Evolutionary conservation across 2,113 vertebrate species (phyloP).

Genomic region (Caracal caracal): DNA sequence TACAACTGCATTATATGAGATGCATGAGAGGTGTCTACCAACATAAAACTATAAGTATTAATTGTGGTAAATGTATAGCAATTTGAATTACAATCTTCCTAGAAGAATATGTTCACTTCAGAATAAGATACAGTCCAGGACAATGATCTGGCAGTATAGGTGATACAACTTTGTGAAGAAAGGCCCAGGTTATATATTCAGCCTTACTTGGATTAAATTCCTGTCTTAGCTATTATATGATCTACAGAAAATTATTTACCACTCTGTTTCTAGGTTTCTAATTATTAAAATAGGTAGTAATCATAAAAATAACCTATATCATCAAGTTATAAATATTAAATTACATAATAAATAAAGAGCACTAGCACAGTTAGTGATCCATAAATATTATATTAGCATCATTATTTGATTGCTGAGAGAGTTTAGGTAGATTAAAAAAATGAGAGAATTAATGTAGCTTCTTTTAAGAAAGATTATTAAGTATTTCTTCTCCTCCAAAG

Average conservation of each 20-base stretch:
- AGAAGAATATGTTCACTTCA: not conserved
- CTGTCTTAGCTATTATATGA: not conserved
- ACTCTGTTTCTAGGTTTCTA: not conserved
- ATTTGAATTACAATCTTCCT: not conserved
- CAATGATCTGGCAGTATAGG: rapidly evolving
- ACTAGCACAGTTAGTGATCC: not conserved
- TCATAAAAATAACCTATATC: not conserved
- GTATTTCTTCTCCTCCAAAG: not conserved
- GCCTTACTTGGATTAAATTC: not conserved
- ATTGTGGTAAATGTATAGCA: not conserved
- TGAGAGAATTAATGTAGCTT: not conserved
- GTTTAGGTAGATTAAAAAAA: not conserved
- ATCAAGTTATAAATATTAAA: not conserved
- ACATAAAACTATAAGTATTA: not conserved
- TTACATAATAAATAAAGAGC: not conserved
- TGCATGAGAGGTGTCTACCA: not conserved
- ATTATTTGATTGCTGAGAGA: not conserved
- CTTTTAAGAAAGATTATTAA: not conserved
- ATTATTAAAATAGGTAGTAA: not conserved
- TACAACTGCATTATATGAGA: not conserved
- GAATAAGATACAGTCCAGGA: not conserved
- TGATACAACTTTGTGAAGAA: not conserved
- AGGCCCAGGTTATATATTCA: rapidly evolving
- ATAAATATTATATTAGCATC: not conserved
- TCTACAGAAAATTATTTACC: not conserved